Conservation (phyloP, 37 sponge, comb jelly and placozoan genomes). For the Lycopodina hypogea region DNA sequence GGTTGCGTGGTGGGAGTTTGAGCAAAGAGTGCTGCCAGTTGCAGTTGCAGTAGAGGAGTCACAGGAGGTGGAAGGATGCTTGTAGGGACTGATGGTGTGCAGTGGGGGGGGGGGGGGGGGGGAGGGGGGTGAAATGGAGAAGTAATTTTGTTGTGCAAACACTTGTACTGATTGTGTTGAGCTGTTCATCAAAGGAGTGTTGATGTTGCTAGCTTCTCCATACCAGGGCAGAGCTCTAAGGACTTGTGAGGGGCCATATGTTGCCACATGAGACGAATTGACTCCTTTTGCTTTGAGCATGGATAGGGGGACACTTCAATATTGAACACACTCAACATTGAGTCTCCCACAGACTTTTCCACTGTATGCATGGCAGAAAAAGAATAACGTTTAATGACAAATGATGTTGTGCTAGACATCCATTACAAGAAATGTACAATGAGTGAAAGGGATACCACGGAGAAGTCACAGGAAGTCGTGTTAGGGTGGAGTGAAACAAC, state of each 20-base stretch:
- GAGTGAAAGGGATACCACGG: constrained; percentile 1
- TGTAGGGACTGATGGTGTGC: not conserved
- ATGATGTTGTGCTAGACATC: constrained; percentile 22
- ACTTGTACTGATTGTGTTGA: constrained; percentile 17
- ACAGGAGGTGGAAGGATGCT: constrained; percentile 10
- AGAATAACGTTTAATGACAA: not conserved
- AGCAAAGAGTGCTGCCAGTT: not conserved
- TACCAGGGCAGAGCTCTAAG: constrained; percentile 50
- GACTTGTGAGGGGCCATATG: constrained; percentile 57
- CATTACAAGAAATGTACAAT: constrained; percentile 5
- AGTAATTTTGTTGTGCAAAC: constrained; percentile 5
- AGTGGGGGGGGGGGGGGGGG: constrained; percentile 12
- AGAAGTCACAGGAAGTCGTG: constrained; percentile 18
- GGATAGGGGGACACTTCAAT: constrained; percentile 20
- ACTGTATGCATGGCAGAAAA: not conserved
- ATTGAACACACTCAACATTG: not conserved
- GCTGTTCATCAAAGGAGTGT: not conserved
- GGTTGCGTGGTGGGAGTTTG: not conserved
- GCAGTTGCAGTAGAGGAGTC: constrained; percentile 1
- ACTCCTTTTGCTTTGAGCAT: constrained; percentile 5
- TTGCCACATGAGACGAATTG: constrained; percentile 26
- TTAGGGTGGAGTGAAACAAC: no score
- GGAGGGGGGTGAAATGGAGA: constrained; percentile 4
- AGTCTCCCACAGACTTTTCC: constrained; percentile 8
- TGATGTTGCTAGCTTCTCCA: constrained; percentile 29